Base-by-base conservation (phyloP, 2,888 invertebrate genomes). In the Agrochola litura region DNA sequence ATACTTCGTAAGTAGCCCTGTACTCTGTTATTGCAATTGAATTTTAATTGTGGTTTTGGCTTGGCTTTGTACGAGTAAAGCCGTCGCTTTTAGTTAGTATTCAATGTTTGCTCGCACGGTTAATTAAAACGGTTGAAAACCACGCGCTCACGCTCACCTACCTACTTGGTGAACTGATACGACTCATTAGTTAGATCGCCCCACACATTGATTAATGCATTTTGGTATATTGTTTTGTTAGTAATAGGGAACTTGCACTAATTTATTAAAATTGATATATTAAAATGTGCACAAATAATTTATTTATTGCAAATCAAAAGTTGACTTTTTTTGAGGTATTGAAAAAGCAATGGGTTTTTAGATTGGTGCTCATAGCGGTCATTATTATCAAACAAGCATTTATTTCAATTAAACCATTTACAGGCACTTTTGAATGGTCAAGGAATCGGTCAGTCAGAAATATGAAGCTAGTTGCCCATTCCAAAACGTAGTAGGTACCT, bases 1-100 rank as follows among this genome's bases (percentile, higher is more conserved):
- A 86, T 97, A 97, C 86, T 97, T 97, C 91, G 98, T 98, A 91
- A 97, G 97, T 94, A 37, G 22, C 6, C 19, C 22, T 14, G 2
- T n/a, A 8, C 1, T 8, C 14, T 43, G 16, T 30, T 30, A 60
- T 54, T 75, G 41, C 60, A 41, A 19, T 12, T 68, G 16, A 10
- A n/a, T 37, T 68, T 58, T 2, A 54, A 16, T 56, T 37, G n/a
- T 54, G n/a, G 22, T 37, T 37, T n/a, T 6, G n/a, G n/a, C 9
- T 52, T 19, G 49, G 6, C 16, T 19, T 66, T 66, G 19, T n/a
- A n/a, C n/a, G n/a, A n/a, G n/a, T 19, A 19, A 66, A 25, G 2
- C 25, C 46, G 19, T 12, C 46, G 25, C 19, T 19, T 66, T 25
- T 25, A 25, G 6, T 25, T 22, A 46, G 46, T 10, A 14, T 49